Evolutionary conservation across 2,888 invertebrate genomes (phyloP).

Genomic region (Drosophila greeni): DNA sequence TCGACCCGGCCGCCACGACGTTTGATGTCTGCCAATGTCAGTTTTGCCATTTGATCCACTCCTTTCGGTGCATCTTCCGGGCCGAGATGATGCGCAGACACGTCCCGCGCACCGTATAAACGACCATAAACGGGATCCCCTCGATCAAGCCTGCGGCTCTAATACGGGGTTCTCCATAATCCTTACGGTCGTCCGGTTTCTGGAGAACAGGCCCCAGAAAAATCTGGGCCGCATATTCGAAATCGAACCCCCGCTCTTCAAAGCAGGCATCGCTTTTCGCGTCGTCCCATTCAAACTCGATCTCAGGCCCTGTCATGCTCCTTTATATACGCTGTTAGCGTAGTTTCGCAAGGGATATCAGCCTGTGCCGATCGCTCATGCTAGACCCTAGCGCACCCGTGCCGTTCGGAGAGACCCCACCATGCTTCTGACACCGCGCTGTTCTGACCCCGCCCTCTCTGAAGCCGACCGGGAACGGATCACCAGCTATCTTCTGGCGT

Average conservation of each 20-base stretch:
- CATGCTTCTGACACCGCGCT: too few relatives aligned
- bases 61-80: neutral
- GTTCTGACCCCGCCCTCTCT: too few relatives aligned
- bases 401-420: too few relatives aligned
- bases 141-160: neutral
- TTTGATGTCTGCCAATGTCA: neutral
- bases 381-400: too few relatives aligned
- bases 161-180: neutral
- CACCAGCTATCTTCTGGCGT: too few relatives aligned
- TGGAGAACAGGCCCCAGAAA: neutral
- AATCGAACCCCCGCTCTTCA: neutral
- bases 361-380: too few relatives aligned
- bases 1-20: neutral
- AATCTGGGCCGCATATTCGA: neutral
- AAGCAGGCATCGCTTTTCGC: neutral
- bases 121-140: neutral
- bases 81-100: constrained; percentile 1
- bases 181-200: neutral
- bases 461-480: too few relatives aligned
- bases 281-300: neutral
- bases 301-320: neutral
- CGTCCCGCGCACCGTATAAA: neutral
- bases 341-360: too few relatives aligned
- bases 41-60: neutral
- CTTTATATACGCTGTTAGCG: too few relatives aligned